Evolutionary conservation across 1,140 invertebrate genomes (phyloP), one percentile per base, ranked within the genome.

Genomic region (Antheraea pernyi): DNA sequence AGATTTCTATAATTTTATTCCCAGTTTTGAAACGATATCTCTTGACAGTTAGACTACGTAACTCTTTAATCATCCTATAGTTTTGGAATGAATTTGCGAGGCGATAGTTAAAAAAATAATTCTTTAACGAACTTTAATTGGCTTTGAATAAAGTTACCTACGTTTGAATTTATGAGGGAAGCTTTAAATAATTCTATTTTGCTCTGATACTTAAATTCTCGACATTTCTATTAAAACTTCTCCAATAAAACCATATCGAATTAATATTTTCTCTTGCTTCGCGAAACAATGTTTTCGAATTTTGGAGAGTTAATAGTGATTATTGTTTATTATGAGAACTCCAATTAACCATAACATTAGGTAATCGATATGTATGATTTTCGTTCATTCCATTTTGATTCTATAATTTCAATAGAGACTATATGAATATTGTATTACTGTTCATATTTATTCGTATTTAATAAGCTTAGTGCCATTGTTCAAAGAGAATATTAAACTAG

Each of bases 181-280:
- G 46, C 11, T 53, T 53, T 53, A 16, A 16, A 16, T 53, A 53
- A 53, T 53, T 53, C 16, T 53, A 53, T 16, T 53, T 11, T 53
- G 46, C 9, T 11, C 13, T 13, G 5, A 11, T 53, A 53, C 16
- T 53, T 13, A 53, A 53, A 53, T 7, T 13, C 11, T 53, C 46
- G 46, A 53, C 46, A 53, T 53, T 53, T 53, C 46, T 53, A 53
- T 53, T 53, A 53, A 53, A 53, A 53, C 46, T 53, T 53, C 0
- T 53, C 1, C 2, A 53, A 53, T 16, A n/a, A 53, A 53, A 16
- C 16, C 16, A 53, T 53, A 13, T 13, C 13, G 11, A 53, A 53
- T 6, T 53, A 16, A 53, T 53, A 16, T 53, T 53, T 53, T 53
- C 11, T 13, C 5, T n/a, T 53, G 13, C 16, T 53, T 7, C 13